phyloP scores from a whole-genome alignment of 2,888 invertebrate genomes.

The Sarcophaga variegata region DNA sequence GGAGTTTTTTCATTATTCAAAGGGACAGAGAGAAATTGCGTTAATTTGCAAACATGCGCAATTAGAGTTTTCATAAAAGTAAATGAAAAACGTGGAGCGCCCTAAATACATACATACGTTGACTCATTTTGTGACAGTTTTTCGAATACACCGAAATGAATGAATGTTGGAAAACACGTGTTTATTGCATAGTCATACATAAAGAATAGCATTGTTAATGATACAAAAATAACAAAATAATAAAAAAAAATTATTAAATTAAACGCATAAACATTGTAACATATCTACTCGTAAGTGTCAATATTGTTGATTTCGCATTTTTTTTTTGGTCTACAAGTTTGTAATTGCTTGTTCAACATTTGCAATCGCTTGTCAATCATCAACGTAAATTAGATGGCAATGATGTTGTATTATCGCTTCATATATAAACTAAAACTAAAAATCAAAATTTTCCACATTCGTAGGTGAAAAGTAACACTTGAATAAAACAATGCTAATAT shows the following conservation, averaged over 20 bases:
- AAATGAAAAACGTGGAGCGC: neutral
- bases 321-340: neutral
- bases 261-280: neutral
- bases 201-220: neutral
- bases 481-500: no score
- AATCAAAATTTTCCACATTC: neutral
- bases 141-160: neutral
- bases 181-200: neutral
- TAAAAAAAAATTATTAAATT: neutral
- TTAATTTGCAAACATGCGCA: constrained; percentile 34
- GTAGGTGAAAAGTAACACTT: neutral
- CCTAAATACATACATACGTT: neutral
- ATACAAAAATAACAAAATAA: neutral
- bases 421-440: neutral
- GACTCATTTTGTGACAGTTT: constrained; percentile 17
- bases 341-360: neutral
- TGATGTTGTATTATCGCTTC: neutral
- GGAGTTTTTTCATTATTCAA: neutral
- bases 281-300: neutral
- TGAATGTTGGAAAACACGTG: constrained; percentile 8
- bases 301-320: neutral
- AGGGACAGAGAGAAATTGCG: neutral
- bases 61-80: neutral
- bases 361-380: neutral
- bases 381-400: no score